Evolutionary conservation across 2,888 invertebrate genomes (phyloP).

Genomic region (Zaprionus lineosus): DNA sequence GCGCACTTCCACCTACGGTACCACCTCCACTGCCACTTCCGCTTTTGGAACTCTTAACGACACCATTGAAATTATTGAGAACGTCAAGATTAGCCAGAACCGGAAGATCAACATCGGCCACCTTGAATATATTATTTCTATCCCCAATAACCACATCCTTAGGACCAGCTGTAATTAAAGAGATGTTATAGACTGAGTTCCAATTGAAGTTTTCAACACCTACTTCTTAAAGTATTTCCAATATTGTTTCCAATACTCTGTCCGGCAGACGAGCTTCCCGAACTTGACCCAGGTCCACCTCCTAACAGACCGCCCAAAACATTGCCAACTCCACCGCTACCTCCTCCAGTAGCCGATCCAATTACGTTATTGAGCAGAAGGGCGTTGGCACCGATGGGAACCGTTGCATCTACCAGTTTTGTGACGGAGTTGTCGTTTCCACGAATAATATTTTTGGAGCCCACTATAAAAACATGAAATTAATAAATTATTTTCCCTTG

Average conservation of each 20-base stretch:
- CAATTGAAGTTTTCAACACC: too few species aligned
- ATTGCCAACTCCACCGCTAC: background rate
- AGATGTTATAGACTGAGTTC: too few species aligned
- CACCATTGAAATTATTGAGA: too few species aligned
- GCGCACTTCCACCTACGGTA: background rate
- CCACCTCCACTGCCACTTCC: background rate
- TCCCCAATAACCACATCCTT: too few species aligned
- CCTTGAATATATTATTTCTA: too few species aligned
- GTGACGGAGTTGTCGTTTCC: background rate
- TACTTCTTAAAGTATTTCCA: too few species aligned
- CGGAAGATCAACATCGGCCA: too few species aligned
- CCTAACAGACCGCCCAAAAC: background rate
- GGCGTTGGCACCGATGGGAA: constrained; percentile 1
- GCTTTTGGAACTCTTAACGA: too few species aligned
- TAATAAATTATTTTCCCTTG: background rate
- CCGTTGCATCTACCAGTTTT: background rate
- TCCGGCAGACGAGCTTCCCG: too few species aligned
- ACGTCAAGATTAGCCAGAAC: too few species aligned
- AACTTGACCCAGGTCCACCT: background rate
- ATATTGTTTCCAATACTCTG: too few species aligned
- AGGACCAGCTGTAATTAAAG: background rate
- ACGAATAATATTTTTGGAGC: background rate
- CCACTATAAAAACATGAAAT: background rate
- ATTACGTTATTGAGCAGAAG: constrained; percentile 2
- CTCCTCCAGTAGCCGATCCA: constrained; percentile 5